Base-by-base conservation (phyloP, 2,888 invertebrate genomes). In the Choristoneura rosaceana region DNA sequence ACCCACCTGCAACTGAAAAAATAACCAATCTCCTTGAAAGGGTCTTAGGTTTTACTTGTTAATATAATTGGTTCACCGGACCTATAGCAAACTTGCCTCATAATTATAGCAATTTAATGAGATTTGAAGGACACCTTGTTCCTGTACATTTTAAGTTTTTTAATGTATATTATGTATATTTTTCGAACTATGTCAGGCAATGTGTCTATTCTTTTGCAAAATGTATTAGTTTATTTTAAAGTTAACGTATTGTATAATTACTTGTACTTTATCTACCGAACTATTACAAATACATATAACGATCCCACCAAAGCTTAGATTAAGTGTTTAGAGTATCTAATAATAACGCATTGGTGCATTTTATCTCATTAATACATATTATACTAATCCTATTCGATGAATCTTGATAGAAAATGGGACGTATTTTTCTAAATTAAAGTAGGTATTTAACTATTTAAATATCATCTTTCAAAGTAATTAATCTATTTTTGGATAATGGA, bases 281-380 rank as follows among this genome's bases (percentile, higher is more conserved):
- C 88, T 88, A 87, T 86, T 86, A 86, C 85, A 89, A 85, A 87
- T 80, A 75, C 80, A 79, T 89, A 81, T 82, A 90, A 91, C 84
- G 90, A 94, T 93, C 94, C 94, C 94, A 94, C 94, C 94, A 94
- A 94, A 94, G 93, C 82, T 90, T 93, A 94, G 91, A 83, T 82
- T 93, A 92, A 92, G 92, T 83, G 78, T 89, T 88, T 92, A 90
- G 88, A 84, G 25, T 71, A 88, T 82, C 85, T 84, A 85, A 84
- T 85, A 64, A 61, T 64, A 65, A 67, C 80, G 82, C 83, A 83
- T 84, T 82, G 82, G 83, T 83, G 77, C 77, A 77, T 75, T 78
- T 77, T 76, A 77, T 76, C 75, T 77, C 74, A 69, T 76, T 79
- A 76, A 75, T 80, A 77, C 45, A 34, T 71, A 55, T 47, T 77